phyloP scores from a whole-genome alignment of 2,113 vertebrate species.

The Rafetus swinhoei region DNA sequence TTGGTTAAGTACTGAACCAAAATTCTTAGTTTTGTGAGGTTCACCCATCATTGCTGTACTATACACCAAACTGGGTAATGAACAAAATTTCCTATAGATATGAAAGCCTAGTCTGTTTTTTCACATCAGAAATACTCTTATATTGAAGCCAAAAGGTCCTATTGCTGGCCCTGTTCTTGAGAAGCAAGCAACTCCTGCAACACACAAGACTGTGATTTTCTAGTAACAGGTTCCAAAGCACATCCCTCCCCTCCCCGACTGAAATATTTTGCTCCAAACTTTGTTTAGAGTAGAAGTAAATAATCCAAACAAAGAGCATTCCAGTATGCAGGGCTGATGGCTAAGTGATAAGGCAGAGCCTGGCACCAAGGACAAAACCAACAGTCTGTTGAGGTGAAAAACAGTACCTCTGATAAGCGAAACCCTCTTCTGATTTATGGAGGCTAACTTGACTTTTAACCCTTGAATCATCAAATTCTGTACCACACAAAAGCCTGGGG shows the following conservation, averaged over 20 bases:
- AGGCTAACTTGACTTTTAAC: conserved; percentile 56
- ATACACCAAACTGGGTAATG: not conserved
- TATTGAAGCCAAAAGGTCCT: not conserved
- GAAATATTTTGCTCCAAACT: conserved; percentile 88
- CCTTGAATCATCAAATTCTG: conserved; percentile 50
- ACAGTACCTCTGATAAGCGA: conserved; percentile 74
- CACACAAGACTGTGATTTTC: conserved; percentile 77
- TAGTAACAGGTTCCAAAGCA: conserved; percentile 76
- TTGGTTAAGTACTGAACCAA: not conserved
- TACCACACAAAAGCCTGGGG: conserved; percentile 18
- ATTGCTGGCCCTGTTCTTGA: not conserved
- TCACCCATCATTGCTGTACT: not conserved
- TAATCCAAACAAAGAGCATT: conserved; percentile 85
- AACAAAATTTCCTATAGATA: not conserved
- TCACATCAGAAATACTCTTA: not conserved
- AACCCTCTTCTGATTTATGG: conserved; percentile 79
- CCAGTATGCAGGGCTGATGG: conserved; percentile 75
- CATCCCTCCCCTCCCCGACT: conserved; percentile 71
- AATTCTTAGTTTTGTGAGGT: not conserved
- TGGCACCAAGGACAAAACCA: conserved; percentile 83
- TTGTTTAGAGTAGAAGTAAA: conserved; percentile 92
- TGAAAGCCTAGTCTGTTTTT: conserved; percentile 7
- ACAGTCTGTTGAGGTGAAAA: conserved; percentile 80
- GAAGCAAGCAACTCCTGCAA: conserved; percentile 48
- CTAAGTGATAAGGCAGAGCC: conserved; percentile 86